Evolutionary conservation across 1,140 invertebrate genomes (phyloP).

Genomic region (Atopsyche davidsoni): DNA sequence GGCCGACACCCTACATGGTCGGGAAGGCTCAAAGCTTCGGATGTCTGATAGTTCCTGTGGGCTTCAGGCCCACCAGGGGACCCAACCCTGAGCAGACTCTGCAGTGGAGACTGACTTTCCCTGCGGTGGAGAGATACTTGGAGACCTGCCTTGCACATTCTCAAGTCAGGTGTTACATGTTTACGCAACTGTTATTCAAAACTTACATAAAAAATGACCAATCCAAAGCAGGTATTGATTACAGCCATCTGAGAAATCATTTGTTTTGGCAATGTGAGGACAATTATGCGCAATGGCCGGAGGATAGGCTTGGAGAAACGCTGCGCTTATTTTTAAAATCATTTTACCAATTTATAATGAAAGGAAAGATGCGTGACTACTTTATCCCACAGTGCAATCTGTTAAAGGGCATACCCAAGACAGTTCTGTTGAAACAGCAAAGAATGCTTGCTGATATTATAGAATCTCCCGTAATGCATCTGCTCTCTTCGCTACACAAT

Average conservation of each 20-base stretch:
- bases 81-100: constrained; percentile 53
- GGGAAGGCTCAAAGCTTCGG: constrained; percentile 59
- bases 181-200: constrained; percentile 59
- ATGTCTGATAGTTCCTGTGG: constrained; percentile 62
- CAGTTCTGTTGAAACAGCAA: constrained; percentile 57
- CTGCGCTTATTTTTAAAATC: constrained; percentile 57
- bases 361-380: constrained; percentile 58
- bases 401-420: constrained; percentile 60
- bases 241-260: constrained; percentile 65
- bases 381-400: constrained; percentile 67
- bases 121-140: constrained; percentile 64
- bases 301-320: constrained; percentile 60
- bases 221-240: constrained; percentile 50
- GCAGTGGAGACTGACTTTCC: constrained; percentile 70
- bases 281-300: constrained; percentile 60
- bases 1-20: constrained; percentile 61
- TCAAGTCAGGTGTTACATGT: constrained; percentile 62
- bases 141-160: constrained; percentile 62
- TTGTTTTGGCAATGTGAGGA: constrained; percentile 75
- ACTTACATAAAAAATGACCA: constrained; percentile 58
- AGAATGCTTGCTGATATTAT: constrained; percentile 59
- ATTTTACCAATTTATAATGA: constrained; percentile 49
- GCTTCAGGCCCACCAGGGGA: constrained; percentile 53
- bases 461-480: constrained; percentile 63
- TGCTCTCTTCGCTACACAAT: constrained; percentile 60